Evolutionary conservation across 2,888 invertebrate genomes (phyloP).

Genomic region (Pseudococcus viburni): DNA sequence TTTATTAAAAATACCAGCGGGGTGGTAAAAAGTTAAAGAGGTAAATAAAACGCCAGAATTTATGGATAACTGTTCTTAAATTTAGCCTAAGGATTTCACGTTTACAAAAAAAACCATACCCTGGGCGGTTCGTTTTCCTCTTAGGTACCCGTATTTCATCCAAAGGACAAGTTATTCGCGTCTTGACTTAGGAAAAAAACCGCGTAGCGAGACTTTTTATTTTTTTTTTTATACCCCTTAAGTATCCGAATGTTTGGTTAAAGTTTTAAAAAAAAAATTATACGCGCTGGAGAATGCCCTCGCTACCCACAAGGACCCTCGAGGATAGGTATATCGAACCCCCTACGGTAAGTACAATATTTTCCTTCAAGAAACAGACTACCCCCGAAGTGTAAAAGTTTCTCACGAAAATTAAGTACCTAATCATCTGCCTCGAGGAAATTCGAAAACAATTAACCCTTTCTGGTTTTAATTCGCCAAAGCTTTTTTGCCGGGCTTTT

Average conservation of each 20-base stretch:
- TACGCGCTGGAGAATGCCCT: too few relatives aligned
- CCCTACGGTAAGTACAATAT: neutral
- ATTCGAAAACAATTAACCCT: conserved; percentile 26
- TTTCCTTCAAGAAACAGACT: neutral
- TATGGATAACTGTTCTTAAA: conserved; percentile 45
- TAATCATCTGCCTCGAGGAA: neutral
- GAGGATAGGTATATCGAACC: neutral
- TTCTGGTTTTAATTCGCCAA: conserved; percentile 3
- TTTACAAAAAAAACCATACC: conserved; percentile 23
- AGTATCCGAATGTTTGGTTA: neutral
- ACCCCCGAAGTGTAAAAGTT: neutral
- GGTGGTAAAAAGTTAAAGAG: conserved; percentile 45
- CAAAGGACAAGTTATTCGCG: conserved; percentile 26
- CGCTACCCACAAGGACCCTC: neutral
- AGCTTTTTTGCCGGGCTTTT: neutral
- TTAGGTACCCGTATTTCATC: neutral
- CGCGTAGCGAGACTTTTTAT: neutral
- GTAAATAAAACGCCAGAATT: conserved; percentile 56
- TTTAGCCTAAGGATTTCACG: conserved; percentile 47
- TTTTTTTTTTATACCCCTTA: neutral
- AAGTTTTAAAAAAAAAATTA: too few relatives aligned
- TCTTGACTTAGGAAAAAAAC: neutral
- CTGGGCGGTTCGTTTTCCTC: neutral
- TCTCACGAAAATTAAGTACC: neutral
- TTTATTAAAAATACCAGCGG: conserved; percentile 49